phyloP scores from a whole-genome alignment of 2,888 invertebrate species.

The Drosophila limbata region DNA sequence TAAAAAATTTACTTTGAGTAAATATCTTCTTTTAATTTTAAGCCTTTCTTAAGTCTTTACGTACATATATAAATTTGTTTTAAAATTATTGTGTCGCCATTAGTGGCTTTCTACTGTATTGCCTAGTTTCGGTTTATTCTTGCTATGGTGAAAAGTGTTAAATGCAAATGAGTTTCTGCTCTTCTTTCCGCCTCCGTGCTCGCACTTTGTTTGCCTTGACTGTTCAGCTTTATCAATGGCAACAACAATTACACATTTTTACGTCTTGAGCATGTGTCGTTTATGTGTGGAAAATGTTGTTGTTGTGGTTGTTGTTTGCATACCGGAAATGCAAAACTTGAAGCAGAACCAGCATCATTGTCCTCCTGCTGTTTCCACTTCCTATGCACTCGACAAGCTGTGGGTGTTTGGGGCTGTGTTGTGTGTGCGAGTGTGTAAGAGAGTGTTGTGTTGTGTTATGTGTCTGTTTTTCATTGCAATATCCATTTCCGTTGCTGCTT shows the following conservation, averaged over 20 bases:
- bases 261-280: constrained; percentile 63
- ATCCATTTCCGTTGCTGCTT: constrained; percentile 70
- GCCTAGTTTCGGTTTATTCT: constrained; percentile 13
- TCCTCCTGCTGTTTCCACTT: constrained; percentile 18
- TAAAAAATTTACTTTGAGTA: too few relatives aligned
- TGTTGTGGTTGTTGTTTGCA: constrained; percentile 59
- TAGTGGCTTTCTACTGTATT: constrained; percentile 39
- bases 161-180: constrained; percentile 74
- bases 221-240: constrained; percentile 64
- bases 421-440: constrained; percentile 23
- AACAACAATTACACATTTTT: constrained; percentile 75
- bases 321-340: constrained; percentile 83
- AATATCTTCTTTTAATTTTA: too few relatives aligned
- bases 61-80: neutral
- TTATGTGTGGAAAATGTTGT: constrained; percentile 15
- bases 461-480: constrained; percentile 70
- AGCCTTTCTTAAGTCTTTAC: neutral
- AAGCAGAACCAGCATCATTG: constrained; percentile 47
- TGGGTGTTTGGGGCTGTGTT: constrained; percentile 5
- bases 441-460: constrained; percentile 31
- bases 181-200: constrained; percentile 6
- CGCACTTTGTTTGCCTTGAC: constrained; percentile 28
- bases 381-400: constrained; percentile 25
- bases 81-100: neutral
- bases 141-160: constrained; percentile 64